Base-by-base conservation (phyloP, 2,888 invertebrate species). In the Dryadula phaetusa region DNA sequence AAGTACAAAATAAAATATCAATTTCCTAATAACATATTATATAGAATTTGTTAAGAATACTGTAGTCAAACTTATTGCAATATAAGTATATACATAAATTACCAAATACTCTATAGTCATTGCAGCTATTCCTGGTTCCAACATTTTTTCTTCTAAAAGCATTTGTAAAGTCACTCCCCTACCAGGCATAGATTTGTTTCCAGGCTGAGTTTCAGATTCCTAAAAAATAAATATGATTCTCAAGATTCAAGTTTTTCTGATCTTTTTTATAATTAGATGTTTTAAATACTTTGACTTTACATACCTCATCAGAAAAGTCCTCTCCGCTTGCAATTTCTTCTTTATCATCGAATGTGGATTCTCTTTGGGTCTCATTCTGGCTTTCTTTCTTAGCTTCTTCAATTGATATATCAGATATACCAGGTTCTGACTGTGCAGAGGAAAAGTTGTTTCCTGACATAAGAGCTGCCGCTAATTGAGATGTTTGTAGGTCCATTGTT, bases 61-160 rank as follows among this genome's bases (percentile, higher is more conserved):
- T 5, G 14, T 2, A 18, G 18, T 34, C 7, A 54, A 0, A 40
- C 14, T 61, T 8, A 14, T 10, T 32, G n/a, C n/a, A n/a, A 37
- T 37, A 3, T 42, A 22, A n/a, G n/a, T n/a, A 32, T 40, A 54
- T 14, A 20, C 32, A 54, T 47, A 54, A 25, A 79, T 75, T 93
- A 97, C 97, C 94, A 98, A 93, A 89, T 98, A 98, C 85, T 98
- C 98, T 77, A 98, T 96, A 61, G 97, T 96, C 95, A 98, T 96
- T 62, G 96, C 94, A 47, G 96, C 96, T 81, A 95, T 95, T 47
- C 97, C 98, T 53, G 98, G 96, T 79, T 96, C 95, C 70, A 98
- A 93, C 81, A 98, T 95, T 82, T 96, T 96, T 64, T 97, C 97
- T 75, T 96, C 95, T 81, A 98, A 93, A 54, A 98, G 92, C 95